A percentile compares a stretch with the other conserved stretches of the same genome.
phyloP scores from a whole-genome alignment of 37 sponge, comb jelly and placozoan genomes.

The Cliona cf. orientalis region DNA sequence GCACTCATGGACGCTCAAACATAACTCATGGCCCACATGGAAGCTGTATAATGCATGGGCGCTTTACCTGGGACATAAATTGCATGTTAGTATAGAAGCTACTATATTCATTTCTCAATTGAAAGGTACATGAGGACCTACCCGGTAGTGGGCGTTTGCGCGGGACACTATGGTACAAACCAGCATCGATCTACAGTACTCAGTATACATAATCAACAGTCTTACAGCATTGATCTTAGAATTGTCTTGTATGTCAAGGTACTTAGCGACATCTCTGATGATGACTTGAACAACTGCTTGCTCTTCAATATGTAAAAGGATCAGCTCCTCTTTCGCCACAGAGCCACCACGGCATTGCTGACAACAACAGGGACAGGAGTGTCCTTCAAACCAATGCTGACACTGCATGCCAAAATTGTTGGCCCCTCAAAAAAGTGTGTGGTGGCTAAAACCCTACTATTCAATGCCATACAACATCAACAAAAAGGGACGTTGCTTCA shows the following conservation, averaged over 20 bases:
- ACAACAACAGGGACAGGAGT: neutral
- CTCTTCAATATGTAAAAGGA: constrained; percentile 72
- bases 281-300: constrained; percentile 82
- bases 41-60: neutral
- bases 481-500: neutral
- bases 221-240: constrained; percentile 46
- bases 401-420: neutral
- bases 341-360: constrained; percentile 6
- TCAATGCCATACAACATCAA: neutral
- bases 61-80: no score
- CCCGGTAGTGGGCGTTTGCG: neutral
- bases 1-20: no score
- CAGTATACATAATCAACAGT: no score
- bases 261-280: constrained; percentile 44
- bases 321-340: constrained; percentile 16
- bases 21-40: no score
- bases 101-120: no score
- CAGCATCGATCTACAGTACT: no score
- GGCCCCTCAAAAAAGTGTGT: neutral
- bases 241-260: constrained; percentile 28
- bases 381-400: constrained; percentile 7
- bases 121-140: no score
- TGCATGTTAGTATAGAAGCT: no score
- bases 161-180: neutral
- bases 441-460: neutral